Evolutionary conservation across 1,140 invertebrate species (phyloP).

Genomic region (Armadillidium nasatum): DNA sequence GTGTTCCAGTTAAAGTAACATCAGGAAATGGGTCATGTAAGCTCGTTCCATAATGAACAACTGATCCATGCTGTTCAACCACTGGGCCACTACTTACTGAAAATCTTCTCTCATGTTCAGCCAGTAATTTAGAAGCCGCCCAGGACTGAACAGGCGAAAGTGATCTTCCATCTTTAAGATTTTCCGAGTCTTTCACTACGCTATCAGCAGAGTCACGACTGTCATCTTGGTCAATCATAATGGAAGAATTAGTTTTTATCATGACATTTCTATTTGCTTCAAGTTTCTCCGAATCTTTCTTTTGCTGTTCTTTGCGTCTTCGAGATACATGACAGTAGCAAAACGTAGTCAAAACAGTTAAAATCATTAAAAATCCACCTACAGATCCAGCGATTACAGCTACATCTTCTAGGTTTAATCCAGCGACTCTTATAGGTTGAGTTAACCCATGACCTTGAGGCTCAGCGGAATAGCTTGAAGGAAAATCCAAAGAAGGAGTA

Average conservation of each 20-base stretch:
- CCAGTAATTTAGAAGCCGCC: conserved; percentile 58
- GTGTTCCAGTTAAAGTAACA: conserved; percentile 38
- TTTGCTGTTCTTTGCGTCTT: conserved; percentile 36
- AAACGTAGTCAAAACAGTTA: conserved; percentile 36
- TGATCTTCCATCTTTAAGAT: conserved; percentile 47
- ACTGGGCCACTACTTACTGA: conserved; percentile 41
- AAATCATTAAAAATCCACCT: conserved; percentile 40
- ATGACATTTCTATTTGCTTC: conserved; percentile 42
- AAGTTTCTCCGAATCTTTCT: conserved; percentile 35
- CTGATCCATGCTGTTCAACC: conserved; percentile 31
- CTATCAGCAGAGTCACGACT: conserved; percentile 42
- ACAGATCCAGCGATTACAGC: conserved; percentile 41
- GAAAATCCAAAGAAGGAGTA: conserved; percentile 31
- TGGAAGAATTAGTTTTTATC: conserved; percentile 41
- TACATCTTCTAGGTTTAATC: conserved; percentile 42
- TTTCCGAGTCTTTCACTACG: conserved; percentile 33
- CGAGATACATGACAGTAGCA: conserved; percentile 40
- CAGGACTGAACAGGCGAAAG: conserved; percentile 57
- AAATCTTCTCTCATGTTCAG: conserved; percentile 57
- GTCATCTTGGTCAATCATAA: conserved; percentile 41
- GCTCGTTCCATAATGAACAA: conserved; percentile 33
- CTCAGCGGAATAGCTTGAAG: conserved; percentile 28
- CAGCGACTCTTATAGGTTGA: conserved; percentile 40
- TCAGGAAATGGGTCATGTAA: conserved; percentile 42
- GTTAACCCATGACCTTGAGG: conserved; percentile 36